phyloP scores from a whole-genome alignment of 2,113 vertebrate genomes.

The Psittacus erithacus region DNA sequence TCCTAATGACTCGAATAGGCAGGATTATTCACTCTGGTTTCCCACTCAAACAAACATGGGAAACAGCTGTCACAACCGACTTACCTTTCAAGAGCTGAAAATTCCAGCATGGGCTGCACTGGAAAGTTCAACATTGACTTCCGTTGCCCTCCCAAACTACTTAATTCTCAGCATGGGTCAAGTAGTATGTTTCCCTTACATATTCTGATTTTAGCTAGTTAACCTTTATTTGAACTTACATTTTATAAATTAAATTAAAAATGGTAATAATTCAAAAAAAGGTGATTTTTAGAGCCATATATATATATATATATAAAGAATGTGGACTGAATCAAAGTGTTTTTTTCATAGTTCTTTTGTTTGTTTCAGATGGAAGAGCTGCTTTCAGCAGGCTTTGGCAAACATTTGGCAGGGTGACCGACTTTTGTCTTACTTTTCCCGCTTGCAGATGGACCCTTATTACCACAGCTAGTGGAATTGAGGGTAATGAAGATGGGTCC shows the following conservation, averaged over 20 bases:
- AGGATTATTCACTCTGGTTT: neutral
- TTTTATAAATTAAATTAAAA: neutral
- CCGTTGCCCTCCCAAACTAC: neutral
- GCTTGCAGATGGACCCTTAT: neutral
- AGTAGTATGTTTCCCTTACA: neutral
- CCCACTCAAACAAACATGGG: constrained; percentile 8
- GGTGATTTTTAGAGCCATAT: neutral
- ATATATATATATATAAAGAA: neutral
- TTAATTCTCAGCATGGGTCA: neutral
- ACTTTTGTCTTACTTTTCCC: neutral
- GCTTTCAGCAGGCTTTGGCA: neutral
- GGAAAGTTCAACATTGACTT: neutral
- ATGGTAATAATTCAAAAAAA: neutral
- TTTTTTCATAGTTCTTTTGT: neutral
- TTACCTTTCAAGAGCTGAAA: neutral
- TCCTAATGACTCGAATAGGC: neutral
- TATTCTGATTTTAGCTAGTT: neutral
- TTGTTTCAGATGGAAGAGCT: neutral
- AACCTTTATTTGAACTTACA: neutral
- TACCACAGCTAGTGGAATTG: neutral
- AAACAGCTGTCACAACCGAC: constrained; percentile 36
- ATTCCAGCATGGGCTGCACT: neutral
- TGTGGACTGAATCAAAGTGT: neutral
- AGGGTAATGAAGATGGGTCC: neutral
- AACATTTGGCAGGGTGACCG: neutral